A percentile compares a stretch with the other conserved stretches of the same genome.
These are phyloP conservation scores for Cantharis rufa DNA, from an alignment of 2,888 invertebrate species.

Conservation along the genomic window DNA sequence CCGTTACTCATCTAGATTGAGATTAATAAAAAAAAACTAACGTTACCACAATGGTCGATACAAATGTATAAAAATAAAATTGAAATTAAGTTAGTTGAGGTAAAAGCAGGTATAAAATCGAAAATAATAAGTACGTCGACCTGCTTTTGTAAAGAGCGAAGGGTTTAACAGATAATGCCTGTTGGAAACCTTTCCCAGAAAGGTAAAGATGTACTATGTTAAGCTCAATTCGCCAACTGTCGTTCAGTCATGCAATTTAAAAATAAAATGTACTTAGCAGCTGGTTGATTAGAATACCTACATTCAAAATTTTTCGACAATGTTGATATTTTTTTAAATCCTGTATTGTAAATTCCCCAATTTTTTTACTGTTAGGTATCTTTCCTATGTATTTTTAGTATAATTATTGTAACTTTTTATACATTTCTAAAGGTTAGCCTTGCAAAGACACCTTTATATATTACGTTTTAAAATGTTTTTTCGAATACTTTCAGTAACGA, in stretches of 20 bases:
- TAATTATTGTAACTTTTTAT: neutral
- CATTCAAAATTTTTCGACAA: neutral
- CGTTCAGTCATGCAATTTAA: slow-evolving; percentile 31
- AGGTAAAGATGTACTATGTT: slow-evolving; percentile 16
- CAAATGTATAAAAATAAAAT: neutral
- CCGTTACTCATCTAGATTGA: neutral
- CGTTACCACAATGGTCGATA: neutral
- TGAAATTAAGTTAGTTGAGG: slow-evolving; percentile 20
- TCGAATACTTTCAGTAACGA: too few relatives aligned
- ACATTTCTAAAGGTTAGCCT: neutral
- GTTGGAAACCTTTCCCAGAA: slow-evolving; percentile 27
- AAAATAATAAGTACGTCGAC: slow-evolving; percentile 26
- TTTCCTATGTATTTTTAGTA: neutral
- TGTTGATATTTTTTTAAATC: neutral
- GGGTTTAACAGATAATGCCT: slow-evolving; percentile 27
- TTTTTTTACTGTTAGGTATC: neutral
- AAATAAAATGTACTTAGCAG: slow-evolving; percentile 28
- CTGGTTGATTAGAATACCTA: slow-evolving; percentile 8
- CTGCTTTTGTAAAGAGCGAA: slow-evolving; percentile 24
- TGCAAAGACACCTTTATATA: neutral
- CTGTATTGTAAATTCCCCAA: neutral
- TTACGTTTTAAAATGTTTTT: neutral
- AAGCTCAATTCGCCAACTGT: slow-evolving; percentile 32
- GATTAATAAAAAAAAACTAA: neutral
- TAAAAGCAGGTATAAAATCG: slow-evolving; percentile 27